A percentile compares a stretch with the other conserved stretches of the same genome.
These are phyloP conservation scores for Drosophila kambysellisi DNA, from an alignment of 2,888 invertebrate species.

Conservation along the genomic window DNA sequence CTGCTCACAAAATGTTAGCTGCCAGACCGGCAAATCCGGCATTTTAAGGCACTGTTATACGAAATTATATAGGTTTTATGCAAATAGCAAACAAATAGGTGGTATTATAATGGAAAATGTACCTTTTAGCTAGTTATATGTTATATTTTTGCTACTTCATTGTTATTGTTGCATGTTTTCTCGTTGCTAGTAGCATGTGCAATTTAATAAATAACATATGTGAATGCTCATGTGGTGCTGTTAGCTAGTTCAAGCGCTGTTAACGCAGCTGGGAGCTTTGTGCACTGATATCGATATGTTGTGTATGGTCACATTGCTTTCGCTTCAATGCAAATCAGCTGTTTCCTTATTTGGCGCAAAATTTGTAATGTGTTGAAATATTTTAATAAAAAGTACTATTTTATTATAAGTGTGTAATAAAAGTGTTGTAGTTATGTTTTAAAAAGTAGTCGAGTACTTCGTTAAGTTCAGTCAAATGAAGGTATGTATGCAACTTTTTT, in stretches of 20 bases:
- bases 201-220: background rate
- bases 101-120: background rate
- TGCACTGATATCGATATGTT: constrained; percentile 29
- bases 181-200: background rate
- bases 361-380: background rate
- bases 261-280: constrained; percentile 8
- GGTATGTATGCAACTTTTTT: background rate
- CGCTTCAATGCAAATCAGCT: constrained; percentile 14
- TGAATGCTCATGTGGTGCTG: constrained; percentile 1
- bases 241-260: background rate
- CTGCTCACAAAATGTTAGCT: constrained; percentile 2
- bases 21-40: constrained; percentile 4
- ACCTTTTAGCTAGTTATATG: background rate
- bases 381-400: background rate
- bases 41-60: background rate
- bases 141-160: background rate
- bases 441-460: background rate
- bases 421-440: background rate
- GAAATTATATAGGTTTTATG: background rate
- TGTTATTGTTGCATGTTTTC: background rate
- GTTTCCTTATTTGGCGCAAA: constrained; percentile 20
- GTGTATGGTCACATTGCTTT: constrained; percentile 24
- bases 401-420: background rate
- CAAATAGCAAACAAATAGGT: background rate
- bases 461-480: background rate